Evolutionary conservation across 2,113 vertebrate genomes (phyloP).

Genomic region (Myotis brandtii): DNA sequence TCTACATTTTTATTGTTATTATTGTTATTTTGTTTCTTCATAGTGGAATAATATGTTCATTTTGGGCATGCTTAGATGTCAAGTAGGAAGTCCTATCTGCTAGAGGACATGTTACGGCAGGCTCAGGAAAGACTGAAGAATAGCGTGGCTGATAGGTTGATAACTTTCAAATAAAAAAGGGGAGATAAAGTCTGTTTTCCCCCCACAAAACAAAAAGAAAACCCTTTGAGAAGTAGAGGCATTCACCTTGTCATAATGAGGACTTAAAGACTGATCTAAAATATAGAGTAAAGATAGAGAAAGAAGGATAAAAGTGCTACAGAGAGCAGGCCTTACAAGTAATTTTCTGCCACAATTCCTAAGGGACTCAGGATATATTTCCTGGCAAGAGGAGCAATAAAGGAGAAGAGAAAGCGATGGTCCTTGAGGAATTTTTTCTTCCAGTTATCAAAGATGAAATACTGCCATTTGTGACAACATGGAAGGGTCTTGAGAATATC

Average conservation of each 20-base stretch:
- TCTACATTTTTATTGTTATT: not conserved
- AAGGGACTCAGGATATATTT: conserved; percentile 14
- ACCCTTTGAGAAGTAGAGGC: not conserved
- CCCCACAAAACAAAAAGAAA: not conserved
- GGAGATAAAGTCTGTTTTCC: not conserved
- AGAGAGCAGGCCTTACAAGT: not conserved
- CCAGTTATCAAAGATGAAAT: not conserved
- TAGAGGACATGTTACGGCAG: not conserved
- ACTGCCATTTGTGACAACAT: not conserved
- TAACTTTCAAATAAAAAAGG: not conserved
- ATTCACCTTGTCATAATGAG: not conserved
- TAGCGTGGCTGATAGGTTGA: not conserved
- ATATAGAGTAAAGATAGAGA: not conserved
- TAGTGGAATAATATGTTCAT: not conserved
- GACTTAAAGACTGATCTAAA: not conserved
- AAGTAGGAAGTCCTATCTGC: not conserved
- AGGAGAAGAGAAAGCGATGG: not conserved
- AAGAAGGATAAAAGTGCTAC: not conserved
- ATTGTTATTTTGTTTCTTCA: not conserved
- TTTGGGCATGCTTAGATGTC: not conserved
- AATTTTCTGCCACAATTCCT: conserved; percentile 26
- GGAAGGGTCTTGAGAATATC: not conserved
- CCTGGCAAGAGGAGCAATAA: not conserved
- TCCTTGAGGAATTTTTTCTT: not conserved
- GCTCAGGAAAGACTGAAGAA: not conserved